Conservation (phyloP, 2,113 vertebrate species). For the Pollachius pollachius region DNA sequence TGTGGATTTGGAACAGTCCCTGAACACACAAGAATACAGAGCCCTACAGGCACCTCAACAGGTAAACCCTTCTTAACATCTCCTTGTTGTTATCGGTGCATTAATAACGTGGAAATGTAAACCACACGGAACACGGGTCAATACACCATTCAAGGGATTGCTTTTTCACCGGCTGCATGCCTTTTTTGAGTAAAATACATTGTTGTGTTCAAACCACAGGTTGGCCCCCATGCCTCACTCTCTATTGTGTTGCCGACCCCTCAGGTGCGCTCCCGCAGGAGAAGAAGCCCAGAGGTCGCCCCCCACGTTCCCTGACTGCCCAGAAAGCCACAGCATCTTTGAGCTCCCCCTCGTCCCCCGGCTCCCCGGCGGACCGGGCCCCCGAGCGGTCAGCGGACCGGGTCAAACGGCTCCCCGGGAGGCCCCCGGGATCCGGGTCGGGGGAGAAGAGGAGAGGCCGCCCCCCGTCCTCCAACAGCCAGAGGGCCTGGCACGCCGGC, state of each 20-base stretch:
- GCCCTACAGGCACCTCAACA: conserved; percentile 80
- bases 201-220: too few species aligned
- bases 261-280: conserved; percentile 57
- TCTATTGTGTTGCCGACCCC: conserved; percentile 14
- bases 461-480: conserved; percentile 83
- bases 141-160: too few species aligned
- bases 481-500: conserved; percentile 72
- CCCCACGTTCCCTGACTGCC: conserved; percentile 63
- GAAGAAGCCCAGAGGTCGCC: conserved; percentile 78
- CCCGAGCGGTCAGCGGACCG: conserved; percentile 79
- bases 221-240: background rate
- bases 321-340: conserved; percentile 58
- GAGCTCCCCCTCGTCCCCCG: conserved; percentile 45
- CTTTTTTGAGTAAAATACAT: too few species aligned
- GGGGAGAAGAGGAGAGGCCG: conserved; percentile 92
- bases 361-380: conserved; percentile 70
- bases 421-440: conserved; percentile 73
- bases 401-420: conserved; percentile 80
- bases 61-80: conserved; percentile 63
- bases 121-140: too few species aligned
- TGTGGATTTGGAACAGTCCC: conserved; percentile 89
- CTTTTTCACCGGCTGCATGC: too few species aligned
- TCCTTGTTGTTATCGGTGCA: background rate
- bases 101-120: too few species aligned
- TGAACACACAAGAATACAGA: conserved; percentile 86